A percentile compares a stretch with the other conserved stretches of the same genome.
phyloP scores from a whole-genome alignment of 92 coral and sea anemone species.

The Nematostella vectensis region DNA sequence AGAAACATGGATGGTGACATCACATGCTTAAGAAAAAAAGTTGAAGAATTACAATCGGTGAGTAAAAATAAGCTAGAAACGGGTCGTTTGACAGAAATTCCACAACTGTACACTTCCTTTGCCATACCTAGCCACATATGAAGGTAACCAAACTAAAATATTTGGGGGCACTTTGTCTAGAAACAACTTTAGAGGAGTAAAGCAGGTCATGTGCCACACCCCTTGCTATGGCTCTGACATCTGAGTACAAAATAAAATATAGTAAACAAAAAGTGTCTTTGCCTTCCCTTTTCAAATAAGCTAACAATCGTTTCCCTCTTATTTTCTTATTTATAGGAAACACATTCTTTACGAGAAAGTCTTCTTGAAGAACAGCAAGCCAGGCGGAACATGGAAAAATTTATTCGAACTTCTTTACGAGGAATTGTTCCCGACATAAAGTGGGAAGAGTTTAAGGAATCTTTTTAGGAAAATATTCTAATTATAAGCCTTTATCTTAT shows the following conservation, averaged over 20 bases:
- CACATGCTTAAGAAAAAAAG: conserved; percentile 89
- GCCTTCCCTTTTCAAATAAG: not conserved
- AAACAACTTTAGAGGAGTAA: too few species aligned
- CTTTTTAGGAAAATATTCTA: conserved; percentile 8
- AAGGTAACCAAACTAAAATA: too few species aligned
- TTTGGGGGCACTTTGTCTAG: too few species aligned
- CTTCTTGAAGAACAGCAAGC: conserved; percentile 73
- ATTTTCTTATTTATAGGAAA: conserved; percentile 37
- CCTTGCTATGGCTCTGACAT: too few species aligned
- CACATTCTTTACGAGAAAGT: conserved; percentile 63
- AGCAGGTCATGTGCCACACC: too few species aligned
- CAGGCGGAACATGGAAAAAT: conserved; percentile 78
- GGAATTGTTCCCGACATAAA: conserved; percentile 81
- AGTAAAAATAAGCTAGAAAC: conserved; percentile 23
- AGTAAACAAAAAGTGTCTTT: not conserved
- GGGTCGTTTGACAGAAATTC: too few species aligned
- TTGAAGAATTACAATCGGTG: conserved; percentile 87
- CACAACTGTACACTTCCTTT: too few species aligned
- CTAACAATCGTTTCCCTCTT: not conserved
- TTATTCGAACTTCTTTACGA: conserved; percentile 64
- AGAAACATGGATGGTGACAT: conserved; percentile 82
- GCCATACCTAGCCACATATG: too few species aligned
- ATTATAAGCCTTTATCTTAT: too few species aligned
- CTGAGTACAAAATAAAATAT: too few species aligned
- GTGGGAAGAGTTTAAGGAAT: conserved; percentile 78